Conservation (phyloP, 2,113 vertebrate genomes). For the Nesoenas mayeri region DNA sequence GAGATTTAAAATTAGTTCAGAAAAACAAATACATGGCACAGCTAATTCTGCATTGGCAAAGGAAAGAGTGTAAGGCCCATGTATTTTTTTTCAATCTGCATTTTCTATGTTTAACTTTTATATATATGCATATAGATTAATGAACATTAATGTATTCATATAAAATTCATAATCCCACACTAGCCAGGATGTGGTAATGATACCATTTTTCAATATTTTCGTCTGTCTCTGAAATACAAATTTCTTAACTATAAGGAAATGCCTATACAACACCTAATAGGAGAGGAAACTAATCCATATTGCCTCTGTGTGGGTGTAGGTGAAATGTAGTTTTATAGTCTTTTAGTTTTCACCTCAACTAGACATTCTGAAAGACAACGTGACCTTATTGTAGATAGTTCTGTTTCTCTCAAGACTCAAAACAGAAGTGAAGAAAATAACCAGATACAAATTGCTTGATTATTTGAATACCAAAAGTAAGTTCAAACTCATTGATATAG, state of each 20-base stretch:
- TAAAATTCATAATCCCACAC: neutral
- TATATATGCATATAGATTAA: neutral
- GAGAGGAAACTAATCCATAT: neutral
- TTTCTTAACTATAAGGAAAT: neutral
- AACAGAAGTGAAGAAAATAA: conserved; percentile 1
- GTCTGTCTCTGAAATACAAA: conserved; percentile 27
- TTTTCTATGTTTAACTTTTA: neutral
- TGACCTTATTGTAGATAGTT: conserved; percentile 32
- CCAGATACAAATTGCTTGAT: neutral
- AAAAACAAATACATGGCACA: neutral
- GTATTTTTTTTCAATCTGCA: neutral
- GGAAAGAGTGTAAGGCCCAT: neutral
- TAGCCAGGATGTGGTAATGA: neutral
- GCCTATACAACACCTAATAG: neutral
- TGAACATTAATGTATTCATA: neutral
- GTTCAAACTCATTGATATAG: neutral
- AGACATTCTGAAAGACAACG: conserved; percentile 42
- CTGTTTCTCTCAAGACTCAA: conserved; percentile 30
- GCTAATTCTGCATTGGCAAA: neutral
- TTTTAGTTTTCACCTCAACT: neutral
- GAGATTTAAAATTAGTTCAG: neutral
- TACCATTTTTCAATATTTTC: neutral
- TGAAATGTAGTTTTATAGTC: conserved; percentile 33
- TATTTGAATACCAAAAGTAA: neutral
- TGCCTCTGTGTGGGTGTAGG: neutral